phyloP scores from a whole-genome alignment of 1,140 invertebrate genomes.

The Nasonia longicornis region DNA sequence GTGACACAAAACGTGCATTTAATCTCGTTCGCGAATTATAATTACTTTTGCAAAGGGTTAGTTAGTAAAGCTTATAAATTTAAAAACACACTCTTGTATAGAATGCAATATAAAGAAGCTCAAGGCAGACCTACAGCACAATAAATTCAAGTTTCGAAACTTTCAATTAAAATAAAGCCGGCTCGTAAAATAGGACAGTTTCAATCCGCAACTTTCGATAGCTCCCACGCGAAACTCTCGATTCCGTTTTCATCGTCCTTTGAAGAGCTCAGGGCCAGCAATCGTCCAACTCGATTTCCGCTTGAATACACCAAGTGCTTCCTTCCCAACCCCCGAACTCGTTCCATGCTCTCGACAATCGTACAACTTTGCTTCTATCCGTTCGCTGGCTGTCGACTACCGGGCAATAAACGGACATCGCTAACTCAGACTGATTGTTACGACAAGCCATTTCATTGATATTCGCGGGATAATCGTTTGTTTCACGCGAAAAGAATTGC shows the following conservation, averaged over 20 bases:
- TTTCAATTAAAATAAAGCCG: no score
- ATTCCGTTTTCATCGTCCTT: background rate
- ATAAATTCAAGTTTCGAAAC: no score
- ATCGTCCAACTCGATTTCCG: constrained; percentile 12
- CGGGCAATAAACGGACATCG: background rate
- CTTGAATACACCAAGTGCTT: constrained; percentile 2
- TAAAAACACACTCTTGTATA: background rate
- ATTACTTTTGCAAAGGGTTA: background rate
- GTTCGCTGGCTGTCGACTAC: background rate
- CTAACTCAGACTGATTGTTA: background rate
- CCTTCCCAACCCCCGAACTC: background rate
- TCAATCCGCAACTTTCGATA: background rate
- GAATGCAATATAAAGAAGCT: no score
- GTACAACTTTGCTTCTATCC: constrained; percentile 4
- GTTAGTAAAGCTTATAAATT: background rate
- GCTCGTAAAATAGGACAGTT: background rate
- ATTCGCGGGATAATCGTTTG: background rate
- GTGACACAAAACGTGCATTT: background rate
- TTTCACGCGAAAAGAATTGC: background rate
- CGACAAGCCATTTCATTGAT: background rate
- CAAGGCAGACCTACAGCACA: no score
- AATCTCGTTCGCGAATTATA: background rate
- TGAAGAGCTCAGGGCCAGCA: background rate
- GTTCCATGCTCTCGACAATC: background rate
- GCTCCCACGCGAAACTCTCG: background rate